A percentile compares a stretch with the other conserved stretches of the same genome.
These are phyloP conservation scores for Brachionus plicatilis DNA, from an alignment of 1,140 invertebrate species.

Conservation along the genomic window DNA sequence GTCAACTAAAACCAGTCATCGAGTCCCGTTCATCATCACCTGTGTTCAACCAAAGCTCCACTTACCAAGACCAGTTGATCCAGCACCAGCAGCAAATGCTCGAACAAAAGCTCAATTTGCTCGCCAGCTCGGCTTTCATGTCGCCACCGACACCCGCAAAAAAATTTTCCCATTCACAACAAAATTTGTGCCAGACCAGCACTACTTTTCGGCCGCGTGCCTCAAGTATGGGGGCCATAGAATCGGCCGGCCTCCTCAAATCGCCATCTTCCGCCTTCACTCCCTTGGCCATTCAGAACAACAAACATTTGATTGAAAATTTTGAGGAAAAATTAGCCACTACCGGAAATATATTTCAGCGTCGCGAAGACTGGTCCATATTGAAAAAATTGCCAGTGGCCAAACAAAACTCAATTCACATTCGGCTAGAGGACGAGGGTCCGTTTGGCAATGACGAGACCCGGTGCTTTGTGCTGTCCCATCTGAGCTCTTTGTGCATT, in stretches of 20 bases:
- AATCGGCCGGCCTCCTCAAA: not conserved
- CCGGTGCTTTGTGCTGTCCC: conserved; percentile 81
- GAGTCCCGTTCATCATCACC: conserved; percentile 3
- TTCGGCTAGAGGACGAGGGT: conserved; percentile 86
- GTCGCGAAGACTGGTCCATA: conserved; percentile 83
- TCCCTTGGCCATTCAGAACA: not conserved
- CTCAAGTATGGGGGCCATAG: not conserved
- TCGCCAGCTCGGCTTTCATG: not conserved
- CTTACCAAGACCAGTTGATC: not conserved
- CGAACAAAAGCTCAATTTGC: not conserved
- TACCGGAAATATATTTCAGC: conserved; percentile 66
- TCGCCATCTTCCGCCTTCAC: not conserved
- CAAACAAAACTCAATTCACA: conserved; percentile 82
- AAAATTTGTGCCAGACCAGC: not conserved
- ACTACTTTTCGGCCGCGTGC: not conserved
- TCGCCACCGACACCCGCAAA: not conserved
- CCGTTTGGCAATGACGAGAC: conserved; percentile 95
- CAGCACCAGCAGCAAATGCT: conserved; percentile 10
- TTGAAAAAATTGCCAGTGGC: conserved; percentile 86
- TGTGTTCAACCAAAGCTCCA: not conserved
- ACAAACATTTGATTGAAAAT: conserved; percentile 10
- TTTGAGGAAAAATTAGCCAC: conserved; percentile 35
- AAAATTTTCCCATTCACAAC: not conserved
- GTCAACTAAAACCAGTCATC: not conserved
- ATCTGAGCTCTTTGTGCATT: conserved; percentile 74